Evolutionary conservation across 2,113 vertebrate species (phyloP), one percentile per base, ranked within the genome.

Genomic region (Sakesphorus luctuosus): DNA sequence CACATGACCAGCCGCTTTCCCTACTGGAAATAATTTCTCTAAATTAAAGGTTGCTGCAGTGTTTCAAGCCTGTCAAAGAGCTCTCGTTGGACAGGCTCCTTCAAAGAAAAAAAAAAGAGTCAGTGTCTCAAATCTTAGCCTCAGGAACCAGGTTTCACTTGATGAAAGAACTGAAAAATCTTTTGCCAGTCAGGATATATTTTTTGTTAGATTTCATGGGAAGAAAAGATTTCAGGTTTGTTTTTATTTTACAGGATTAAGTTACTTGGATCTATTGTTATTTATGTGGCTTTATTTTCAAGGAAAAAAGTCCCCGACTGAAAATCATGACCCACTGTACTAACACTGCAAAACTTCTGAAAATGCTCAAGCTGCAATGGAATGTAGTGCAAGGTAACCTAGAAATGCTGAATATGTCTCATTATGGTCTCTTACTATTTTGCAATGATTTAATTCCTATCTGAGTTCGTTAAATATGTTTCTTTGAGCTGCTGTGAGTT

Each of bases 41-140:
- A 98, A 98, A 98, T 98, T 98, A 98, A 98, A 98, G 98, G 98
- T 98, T 97, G 97, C 98, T 98, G 97, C 95, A 95, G 61, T 95
- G 96, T 97, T 98, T 98, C 97, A 98, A 97, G 91, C 95, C 97
- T 98, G 97, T 97, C 97, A 98, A 96, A 97, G 95, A 97, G 96
- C 96, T 97, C 95, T 97, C 44, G 66, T 97, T 95, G 92, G 92
- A 95, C 76, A 96, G 88, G 47, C 84, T 92, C 47, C 65, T 92
- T 62, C 1, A 82, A 53, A 79, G 81, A 84, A 85, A 78, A 84
- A 66, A 79, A 83, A 84, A 66, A 52, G 2, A 87, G n/a, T 63
- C 89, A 43, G 79, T 87, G 62, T 86, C 93, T 96, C 90, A 96
- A 94, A 95, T 81, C 73, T 94, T 82, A 90, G 84, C 85, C 69